Evolutionary conservation across 2,797 vertebrate genomes (phyloP).

Genomic region (Remorina albescens): DNA sequence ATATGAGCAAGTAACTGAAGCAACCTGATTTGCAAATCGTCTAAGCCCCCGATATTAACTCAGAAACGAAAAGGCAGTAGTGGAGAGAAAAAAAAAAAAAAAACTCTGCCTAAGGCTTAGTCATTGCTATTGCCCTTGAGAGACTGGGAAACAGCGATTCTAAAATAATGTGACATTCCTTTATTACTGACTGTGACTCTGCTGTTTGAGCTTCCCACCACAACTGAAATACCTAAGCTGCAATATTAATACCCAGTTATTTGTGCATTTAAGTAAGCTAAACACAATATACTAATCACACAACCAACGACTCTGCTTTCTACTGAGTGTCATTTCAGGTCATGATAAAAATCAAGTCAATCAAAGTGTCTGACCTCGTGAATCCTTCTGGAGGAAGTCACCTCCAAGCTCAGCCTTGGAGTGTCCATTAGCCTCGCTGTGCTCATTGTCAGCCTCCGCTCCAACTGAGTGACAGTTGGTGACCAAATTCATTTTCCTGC

Average conservation of each 20-base stretch:
- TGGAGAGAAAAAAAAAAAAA: constrained; percentile 32
- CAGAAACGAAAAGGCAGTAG: constrained; percentile 43
- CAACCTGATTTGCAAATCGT: constrained; percentile 56
- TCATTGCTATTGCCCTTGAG: constrained; percentile 74
- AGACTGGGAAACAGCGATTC: constrained; percentile 48
- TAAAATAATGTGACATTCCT: constrained; percentile 52
- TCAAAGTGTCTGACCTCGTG: constrained; percentile 64
- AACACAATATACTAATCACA: too few species aligned
- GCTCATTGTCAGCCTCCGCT: constrained; percentile 59
- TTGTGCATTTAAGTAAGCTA: neutral
- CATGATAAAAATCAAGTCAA: constrained; percentile 69
- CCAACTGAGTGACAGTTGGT: constrained; percentile 68
- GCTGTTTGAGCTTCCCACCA: constrained; percentile 31
- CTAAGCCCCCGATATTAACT: constrained; percentile 51
- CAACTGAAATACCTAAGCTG: constrained; percentile 1
- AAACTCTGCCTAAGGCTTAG: constrained; percentile 52
- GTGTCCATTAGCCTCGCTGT: constrained; percentile 69
- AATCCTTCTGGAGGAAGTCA: constrained; percentile 71
- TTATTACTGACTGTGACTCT: constrained; percentile 51
- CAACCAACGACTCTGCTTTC: neutral
- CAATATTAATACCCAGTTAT: constrained; percentile 8
- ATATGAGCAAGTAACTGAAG: constrained; percentile 28
- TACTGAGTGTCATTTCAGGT: constrained; percentile 40
- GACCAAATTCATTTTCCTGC: constrained; percentile 72
- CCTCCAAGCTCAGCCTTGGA: constrained; percentile 67